A percentile compares a stretch with the other conserved stretches of the same genome.
These are phyloP conservation scores for Catamblyrhynchus diadema DNA, from an alignment of 2,797 vertebrate species.

Conservation along the genomic window DNA sequence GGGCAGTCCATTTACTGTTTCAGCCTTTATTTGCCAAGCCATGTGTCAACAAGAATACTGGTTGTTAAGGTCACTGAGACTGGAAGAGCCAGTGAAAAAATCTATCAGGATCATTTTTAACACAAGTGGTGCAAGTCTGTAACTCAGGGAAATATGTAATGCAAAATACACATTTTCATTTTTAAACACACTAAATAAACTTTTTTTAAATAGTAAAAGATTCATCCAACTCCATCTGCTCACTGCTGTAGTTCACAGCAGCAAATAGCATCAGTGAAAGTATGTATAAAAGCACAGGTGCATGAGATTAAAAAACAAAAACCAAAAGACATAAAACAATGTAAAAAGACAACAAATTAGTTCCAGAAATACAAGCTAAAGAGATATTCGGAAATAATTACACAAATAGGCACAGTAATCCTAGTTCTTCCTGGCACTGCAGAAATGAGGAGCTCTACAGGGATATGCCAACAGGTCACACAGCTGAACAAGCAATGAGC, in stretches of 20 bases:
- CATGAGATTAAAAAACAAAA: background rate
- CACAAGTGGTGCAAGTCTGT: background rate
- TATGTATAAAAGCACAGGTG: background rate
- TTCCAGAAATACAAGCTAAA: background rate
- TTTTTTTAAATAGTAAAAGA: background rate
- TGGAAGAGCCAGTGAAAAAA: background rate
- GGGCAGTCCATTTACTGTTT: background rate
- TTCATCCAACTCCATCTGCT: background rate
- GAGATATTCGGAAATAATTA: background rate
- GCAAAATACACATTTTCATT: background rate
- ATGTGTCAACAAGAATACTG: background rate
- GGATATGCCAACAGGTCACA: background rate
- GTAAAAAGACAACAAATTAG: background rate
- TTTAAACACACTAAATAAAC: background rate
- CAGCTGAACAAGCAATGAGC: background rate
- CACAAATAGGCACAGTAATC: background rate
- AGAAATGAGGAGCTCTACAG: background rate
- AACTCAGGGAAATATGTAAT: background rate
- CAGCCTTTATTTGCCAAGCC: conserved; percentile 40
- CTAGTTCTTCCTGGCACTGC: background rate
- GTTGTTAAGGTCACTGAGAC: background rate
- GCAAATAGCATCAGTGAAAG: background rate
- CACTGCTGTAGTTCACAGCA: background rate
- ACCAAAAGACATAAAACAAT: background rate
- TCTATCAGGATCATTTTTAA: background rate